These are phyloP conservation scores for Tachyglossus aculeatus DNA, from an alignment of 2,797 vertebrate genomes.

Conservation along the genomic window DNA sequence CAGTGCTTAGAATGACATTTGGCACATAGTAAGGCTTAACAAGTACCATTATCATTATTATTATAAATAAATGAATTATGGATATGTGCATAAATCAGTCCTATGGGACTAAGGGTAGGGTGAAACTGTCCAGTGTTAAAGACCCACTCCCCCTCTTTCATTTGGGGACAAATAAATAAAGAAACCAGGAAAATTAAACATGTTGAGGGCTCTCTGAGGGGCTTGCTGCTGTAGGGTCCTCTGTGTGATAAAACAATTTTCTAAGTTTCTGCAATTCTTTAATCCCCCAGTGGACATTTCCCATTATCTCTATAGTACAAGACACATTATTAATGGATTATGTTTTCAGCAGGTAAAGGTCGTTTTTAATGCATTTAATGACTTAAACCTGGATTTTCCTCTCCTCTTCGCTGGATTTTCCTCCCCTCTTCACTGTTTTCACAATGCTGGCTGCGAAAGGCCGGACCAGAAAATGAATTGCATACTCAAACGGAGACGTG, in stretches of 20 bases:
- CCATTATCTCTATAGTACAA: constrained; percentile 67
- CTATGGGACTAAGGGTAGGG: too few species aligned
- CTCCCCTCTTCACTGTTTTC: constrained; percentile 61
- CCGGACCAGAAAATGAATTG: constrained; percentile 11
- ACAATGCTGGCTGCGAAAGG: constrained; percentile 38
- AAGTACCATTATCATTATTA: too few species aligned
- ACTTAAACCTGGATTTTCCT: constrained; percentile 67
- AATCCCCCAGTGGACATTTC: constrained; percentile 57
- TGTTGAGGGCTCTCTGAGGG: too few species aligned
- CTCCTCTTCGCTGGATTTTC: constrained; percentile 63
- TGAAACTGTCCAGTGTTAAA: too few species aligned
- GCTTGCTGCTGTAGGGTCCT: neutral
- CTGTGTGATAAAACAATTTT: neutral
- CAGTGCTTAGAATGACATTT: too few species aligned
- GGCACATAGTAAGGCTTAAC: too few species aligned
- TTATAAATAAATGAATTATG: too few species aligned
- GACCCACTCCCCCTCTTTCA: too few species aligned
- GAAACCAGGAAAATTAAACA: neutral
- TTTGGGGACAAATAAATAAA: neutral
- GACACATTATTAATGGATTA: constrained; percentile 72
- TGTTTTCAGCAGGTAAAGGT: constrained; percentile 70
- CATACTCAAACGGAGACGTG: neutral
- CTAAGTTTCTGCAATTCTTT: constrained; percentile 60
- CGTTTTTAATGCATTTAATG: constrained; percentile 73
- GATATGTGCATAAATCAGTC: too few species aligned